These are phyloP conservation scores for Tragelaphus oryx DNA, from an alignment of 2,797 vertebrate species.

Conservation along the genomic window DNA sequence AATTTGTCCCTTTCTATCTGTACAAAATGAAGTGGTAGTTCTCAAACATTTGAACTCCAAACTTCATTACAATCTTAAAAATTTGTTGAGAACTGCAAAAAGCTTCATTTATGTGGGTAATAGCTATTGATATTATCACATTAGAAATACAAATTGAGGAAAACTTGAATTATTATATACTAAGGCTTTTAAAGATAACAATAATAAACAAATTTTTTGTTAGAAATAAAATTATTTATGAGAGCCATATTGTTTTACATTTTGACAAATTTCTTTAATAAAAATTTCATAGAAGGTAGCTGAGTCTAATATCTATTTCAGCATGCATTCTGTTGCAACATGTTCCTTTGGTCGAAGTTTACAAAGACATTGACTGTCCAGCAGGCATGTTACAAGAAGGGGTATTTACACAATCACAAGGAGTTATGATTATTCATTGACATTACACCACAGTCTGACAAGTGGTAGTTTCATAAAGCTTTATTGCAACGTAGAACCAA, in stretches of 20 bases:
- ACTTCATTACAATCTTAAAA: background rate
- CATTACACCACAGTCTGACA: background rate
- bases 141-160: background rate
- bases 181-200: background rate
- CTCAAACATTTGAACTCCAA: background rate
- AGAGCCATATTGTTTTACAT: background rate
- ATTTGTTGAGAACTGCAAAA: background rate
- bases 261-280: background rate
- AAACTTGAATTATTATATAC: background rate
- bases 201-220: background rate
- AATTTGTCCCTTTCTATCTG: background rate
- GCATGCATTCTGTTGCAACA: background rate
- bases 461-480: background rate
- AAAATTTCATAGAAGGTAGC: background rate
- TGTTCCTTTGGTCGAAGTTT: background rate
- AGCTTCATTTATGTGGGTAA: background rate
- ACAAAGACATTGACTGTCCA: background rate
- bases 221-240: background rate
- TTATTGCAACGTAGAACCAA: background rate
- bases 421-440: background rate
- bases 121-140: background rate
- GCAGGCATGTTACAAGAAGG: background rate
- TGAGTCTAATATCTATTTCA: background rate
- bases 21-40: background rate
- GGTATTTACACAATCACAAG: background rate